Evolutionary conservation across 2,888 invertebrate genomes (phyloP).

Genomic region (Mylabris sibirica): DNA sequence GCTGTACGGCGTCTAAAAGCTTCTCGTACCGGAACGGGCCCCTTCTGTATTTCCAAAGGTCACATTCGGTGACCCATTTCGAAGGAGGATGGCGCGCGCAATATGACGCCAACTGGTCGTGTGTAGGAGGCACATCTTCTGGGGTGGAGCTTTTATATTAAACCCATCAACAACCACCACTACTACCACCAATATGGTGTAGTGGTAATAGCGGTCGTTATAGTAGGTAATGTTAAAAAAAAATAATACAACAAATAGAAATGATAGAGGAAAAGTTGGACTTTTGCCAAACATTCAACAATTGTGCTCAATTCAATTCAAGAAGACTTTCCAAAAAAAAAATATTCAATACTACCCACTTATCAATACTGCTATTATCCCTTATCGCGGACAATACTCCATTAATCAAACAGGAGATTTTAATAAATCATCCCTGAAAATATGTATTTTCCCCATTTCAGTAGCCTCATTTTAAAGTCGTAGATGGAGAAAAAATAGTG

Average conservation of each 20-base stretch:
- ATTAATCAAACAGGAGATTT: not conserved
- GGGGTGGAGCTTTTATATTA: conserved; percentile 46
- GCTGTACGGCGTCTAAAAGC: conserved; percentile 52
- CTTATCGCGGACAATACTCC: not conserved
- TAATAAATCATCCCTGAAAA: not conserved
- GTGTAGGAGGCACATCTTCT: conserved; percentile 51
- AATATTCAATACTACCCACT: not conserved
- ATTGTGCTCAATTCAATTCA: not conserved
- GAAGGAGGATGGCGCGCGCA: conserved; percentile 51
- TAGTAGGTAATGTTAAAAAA: not conserved
- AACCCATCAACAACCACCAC: not conserved
- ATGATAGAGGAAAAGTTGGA: not conserved
- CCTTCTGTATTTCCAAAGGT: conserved; percentile 45
- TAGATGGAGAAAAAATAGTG: not conserved
- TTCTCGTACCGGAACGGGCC: conserved; percentile 47
- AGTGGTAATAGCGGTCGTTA: conserved; percentile 14
- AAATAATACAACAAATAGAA: not conserved
- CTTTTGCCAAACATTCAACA: not conserved
- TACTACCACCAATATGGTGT: not conserved
- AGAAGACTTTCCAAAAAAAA: not conserved
- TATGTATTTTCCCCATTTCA: conserved; percentile 2
- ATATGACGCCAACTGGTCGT: conserved; percentile 49
- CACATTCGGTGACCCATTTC: conserved; percentile 59
- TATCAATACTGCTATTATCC: not conserved
- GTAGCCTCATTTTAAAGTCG: not conserved